Evolutionary conservation across 2,113 vertebrate genomes (phyloP).

Genomic region (Emydura subglobosa): DNA sequence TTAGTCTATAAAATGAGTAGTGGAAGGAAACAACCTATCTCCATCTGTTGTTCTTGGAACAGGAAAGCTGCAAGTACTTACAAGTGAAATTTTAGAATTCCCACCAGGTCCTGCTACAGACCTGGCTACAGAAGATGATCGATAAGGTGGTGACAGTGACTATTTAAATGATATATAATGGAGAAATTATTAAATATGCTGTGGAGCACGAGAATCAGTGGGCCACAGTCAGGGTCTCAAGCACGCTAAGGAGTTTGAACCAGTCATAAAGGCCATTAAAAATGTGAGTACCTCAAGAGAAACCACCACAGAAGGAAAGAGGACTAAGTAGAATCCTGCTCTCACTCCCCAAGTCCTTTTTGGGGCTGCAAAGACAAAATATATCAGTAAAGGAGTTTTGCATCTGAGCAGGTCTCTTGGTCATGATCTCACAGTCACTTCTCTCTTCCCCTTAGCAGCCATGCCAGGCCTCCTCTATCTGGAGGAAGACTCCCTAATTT

Average conservation of each 20-base stretch:
- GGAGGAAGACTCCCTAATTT: not conserved
- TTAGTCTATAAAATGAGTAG: not conserved
- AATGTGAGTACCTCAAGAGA: not conserved
- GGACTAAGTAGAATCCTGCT: not conserved
- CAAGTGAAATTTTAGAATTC: not conserved
- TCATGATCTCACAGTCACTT: not conserved
- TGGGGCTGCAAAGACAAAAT: not conserved
- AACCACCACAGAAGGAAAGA: not conserved
- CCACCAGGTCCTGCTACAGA: too few relatives aligned
- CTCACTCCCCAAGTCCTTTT: not conserved
- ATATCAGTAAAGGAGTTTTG: not conserved
- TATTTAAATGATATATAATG: not conserved
- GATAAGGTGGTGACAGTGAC: too few relatives aligned
- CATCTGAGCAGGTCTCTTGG: not conserved
- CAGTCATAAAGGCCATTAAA: not conserved
- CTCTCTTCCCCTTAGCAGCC: not conserved
- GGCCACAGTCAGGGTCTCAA: not conserved
- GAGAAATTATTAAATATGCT: fast-evolving
- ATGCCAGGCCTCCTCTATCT: not conserved
- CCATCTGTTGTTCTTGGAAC: not conserved
- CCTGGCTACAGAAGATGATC: too few relatives aligned
- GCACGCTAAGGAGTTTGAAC: fast-evolving
- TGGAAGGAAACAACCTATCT: not conserved
- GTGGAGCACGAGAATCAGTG: not conserved
- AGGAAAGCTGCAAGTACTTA: not conserved